Evolutionary conservation across 1,140 invertebrate genomes (phyloP).

Genomic region (Sinonovacula constricta): DNA sequence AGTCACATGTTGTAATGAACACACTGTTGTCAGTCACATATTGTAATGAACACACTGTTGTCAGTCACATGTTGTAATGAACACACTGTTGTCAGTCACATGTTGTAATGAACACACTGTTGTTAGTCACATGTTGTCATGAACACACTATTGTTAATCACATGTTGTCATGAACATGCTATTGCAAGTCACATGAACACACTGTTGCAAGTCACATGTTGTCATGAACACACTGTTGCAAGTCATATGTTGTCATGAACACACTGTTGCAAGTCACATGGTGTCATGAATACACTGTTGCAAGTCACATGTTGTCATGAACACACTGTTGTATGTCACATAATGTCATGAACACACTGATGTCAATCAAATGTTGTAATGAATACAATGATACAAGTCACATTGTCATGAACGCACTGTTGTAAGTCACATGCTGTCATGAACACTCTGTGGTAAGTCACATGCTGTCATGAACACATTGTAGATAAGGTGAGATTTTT

Average conservation of each 20-base stretch:
- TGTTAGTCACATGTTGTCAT: not conserved
- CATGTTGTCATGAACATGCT: too few relatives aligned
- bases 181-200: not conserved
- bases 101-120: not conserved
- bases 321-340: not conserved
- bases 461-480: too few relatives aligned
- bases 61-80: too few relatives aligned
- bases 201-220: not conserved
- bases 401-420: not conserved
- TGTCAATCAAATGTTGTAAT: too few relatives aligned
- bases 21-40: too few relatives aligned
- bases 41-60: too few relatives aligned
- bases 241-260: too few relatives aligned
- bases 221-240: too few relatives aligned
- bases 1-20: too few relatives aligned
- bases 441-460: too few relatives aligned
- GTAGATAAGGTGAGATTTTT: too few relatives aligned
- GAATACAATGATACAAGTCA: not conserved
- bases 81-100: not conserved
- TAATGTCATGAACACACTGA: not conserved
- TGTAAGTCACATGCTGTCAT: not conserved
- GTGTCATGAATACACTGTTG: not conserved
- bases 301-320: not conserved
- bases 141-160: too few relatives aligned
- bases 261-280: not conserved